Percentiles rank a stretch among this genome's conserved stretches.
Evolutionary conservation across 2,797 vertebrate genomes (phyloP).

Genomic region (Cyprinodon diabolis): DNA sequence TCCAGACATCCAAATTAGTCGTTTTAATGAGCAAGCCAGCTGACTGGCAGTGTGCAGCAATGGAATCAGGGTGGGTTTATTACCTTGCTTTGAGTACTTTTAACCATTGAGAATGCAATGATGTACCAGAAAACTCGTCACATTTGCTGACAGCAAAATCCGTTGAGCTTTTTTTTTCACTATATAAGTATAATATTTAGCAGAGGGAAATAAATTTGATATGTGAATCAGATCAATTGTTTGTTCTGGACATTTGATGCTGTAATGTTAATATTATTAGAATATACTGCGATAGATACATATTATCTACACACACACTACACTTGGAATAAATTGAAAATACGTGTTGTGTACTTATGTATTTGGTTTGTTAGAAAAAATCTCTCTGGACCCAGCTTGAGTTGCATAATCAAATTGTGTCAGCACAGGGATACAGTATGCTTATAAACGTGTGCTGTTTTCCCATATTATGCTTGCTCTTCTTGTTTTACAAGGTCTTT

Average conservation of each 20-base stretch:
- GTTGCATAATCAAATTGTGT: slow-evolving; percentile 43
- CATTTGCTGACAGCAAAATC: slow-evolving; percentile 36
- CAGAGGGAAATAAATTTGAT: slow-evolving; percentile 60
- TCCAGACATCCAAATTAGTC: no score
- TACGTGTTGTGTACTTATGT: slow-evolving; percentile 15
- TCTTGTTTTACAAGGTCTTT: slow-evolving; percentile 11
- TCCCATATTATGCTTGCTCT: background rate
- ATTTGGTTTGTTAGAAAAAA: slow-evolving; percentile 22
- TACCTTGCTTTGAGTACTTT: background rate
- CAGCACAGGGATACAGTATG: slow-evolving; percentile 8
- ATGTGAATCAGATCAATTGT: slow-evolving; percentile 59
- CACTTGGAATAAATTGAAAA: slow-evolving; percentile 27
- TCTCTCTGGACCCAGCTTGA: slow-evolving; percentile 23
- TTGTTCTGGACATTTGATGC: slow-evolving; percentile 52
- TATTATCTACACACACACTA: slow-evolving; percentile 27
- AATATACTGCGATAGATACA: slow-evolving; percentile 48
- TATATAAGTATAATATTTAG: slow-evolving; percentile 50
- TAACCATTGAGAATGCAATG: background rate
- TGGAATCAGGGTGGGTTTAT: background rate
- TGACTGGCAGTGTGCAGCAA: no score
- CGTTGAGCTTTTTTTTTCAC: slow-evolving; percentile 16
- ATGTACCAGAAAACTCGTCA: background rate
- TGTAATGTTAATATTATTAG: slow-evolving; percentile 51
- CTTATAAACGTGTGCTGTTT: slow-evolving; percentile 4
- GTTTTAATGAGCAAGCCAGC: no score